Conservation (phyloP, 2,888 invertebrate genomes). For the Eupithecia inturbata region DNA sequence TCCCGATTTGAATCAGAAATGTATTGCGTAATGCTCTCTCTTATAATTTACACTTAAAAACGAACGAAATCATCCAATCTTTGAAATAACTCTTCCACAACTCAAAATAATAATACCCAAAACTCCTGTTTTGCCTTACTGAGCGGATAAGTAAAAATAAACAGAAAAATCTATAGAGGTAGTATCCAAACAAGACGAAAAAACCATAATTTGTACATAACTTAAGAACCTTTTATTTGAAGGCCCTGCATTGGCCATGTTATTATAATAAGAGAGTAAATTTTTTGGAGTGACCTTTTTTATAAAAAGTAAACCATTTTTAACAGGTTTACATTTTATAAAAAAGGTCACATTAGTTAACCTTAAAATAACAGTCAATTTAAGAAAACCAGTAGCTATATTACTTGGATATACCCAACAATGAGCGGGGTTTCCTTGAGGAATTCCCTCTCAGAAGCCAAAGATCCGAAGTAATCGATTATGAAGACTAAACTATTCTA, state of each 20-base stretch:
- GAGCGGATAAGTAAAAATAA: background rate
- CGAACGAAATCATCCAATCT: background rate
- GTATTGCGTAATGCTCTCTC: background rate
- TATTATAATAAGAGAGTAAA: too few relatives aligned
- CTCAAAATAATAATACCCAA: background rate
- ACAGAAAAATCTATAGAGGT: background rate
- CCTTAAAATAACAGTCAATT: too few relatives aligned
- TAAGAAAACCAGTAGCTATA: too few relatives aligned
- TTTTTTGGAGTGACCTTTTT: too few relatives aligned
- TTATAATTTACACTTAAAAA: background rate
- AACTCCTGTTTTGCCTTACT: background rate
- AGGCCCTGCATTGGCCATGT: too few relatives aligned
- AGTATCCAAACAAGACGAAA: background rate
- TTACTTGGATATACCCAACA: too few relatives aligned
- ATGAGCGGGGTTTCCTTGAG: too few relatives aligned
- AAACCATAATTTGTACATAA: background rate
- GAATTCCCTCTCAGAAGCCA: too few relatives aligned
- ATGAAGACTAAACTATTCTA: background rate
- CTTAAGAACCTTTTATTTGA: too few relatives aligned
- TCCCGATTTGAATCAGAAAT: background rate
- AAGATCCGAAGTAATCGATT: background rate
- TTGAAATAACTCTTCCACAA: background rate
- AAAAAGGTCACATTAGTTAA: too few relatives aligned
- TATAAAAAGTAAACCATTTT: too few relatives aligned
- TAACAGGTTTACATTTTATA: too few relatives aligned